A percentile compares a stretch with the other conserved stretches of the same genome.
Evolutionary conservation across 2,888 invertebrate genomes (phyloP).

Genomic region (Cynaeus angustus): DNA sequence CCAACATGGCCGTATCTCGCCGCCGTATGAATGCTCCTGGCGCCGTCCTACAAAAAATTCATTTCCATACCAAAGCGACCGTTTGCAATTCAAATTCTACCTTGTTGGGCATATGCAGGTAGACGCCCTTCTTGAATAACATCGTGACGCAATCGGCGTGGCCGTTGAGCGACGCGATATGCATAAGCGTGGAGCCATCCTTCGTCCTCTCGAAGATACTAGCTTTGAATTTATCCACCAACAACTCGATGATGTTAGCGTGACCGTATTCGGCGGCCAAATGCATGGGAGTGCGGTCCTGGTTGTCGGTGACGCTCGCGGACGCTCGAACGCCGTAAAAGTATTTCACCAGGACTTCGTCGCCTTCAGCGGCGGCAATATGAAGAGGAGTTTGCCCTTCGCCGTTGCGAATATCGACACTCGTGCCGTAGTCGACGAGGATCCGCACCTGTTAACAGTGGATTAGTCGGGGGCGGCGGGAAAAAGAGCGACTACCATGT

Average conservation of each 20-base stretch:
- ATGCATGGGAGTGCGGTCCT: conserved; percentile 98
- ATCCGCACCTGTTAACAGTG: conserved; percentile 76
- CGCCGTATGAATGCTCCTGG: conserved; percentile 97
- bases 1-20: conserved; percentile 97
- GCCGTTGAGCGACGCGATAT: conserved; percentile 97
- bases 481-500: conserved; percentile 77
- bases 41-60: conserved; percentile 81
- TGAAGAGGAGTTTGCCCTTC: conserved; percentile 97
- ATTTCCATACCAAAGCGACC: conserved; percentile 27
- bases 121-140: conserved; percentile 98
- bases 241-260: conserved; percentile 93
- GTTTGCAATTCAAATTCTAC: conserved; percentile 66
- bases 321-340: conserved; percentile 96
- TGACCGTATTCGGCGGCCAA: conserved; percentile 98
- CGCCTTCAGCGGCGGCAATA: conserved; percentile 96
- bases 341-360: conserved; percentile 95
- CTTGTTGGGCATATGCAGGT: conserved; percentile 99
- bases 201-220: conserved; percentile 97
- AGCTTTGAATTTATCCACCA: conserved; percentile 98
- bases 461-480: background rate
- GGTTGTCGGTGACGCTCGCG: conserved; percentile 95
- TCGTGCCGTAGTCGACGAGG: conserved; percentile 93
- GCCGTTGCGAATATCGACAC: conserved; percentile 93
- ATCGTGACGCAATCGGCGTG: conserved; percentile 99
- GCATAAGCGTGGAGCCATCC: conserved; percentile 98